Base-by-base conservation (phyloP, 2,888 invertebrate genomes). In the Diarsia dahlii region DNA sequence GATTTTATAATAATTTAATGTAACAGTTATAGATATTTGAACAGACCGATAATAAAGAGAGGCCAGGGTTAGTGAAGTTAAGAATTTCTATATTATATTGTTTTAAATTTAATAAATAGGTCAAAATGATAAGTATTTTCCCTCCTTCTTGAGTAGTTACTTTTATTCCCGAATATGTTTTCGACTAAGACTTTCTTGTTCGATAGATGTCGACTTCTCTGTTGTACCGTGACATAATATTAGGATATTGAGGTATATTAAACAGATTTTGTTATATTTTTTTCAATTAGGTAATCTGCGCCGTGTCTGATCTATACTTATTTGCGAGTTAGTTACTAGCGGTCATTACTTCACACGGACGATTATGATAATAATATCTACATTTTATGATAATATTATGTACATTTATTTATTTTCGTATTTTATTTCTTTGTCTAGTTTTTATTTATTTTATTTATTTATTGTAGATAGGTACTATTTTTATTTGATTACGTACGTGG, bases 211-310 rank as follows among this genome's bases (percentile, higher is more conserved):
- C 63, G 39, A 64, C 54, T 39, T 68, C n/a, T 66, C 50, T 58
- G 54, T 69, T 82, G 69, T 39, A 66, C 76, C 20, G 58, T 78
- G 76, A 80, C 82, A 77, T 54, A 76, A 80, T 67, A 75, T 70
- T 71, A 64, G 76, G 72, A 39, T 74, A 80, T 60, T 60, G 71
- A 87, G 71, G 75, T 81, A 39, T 39, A 39, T 39, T 39, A 39
- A 39, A 39, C 39, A 39, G 39, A 39, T 39, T 39, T 6, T 39
- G 39, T 39, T 39, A 8, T 39, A 3, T 39, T 39, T 39, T 39
- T 39, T 39, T 39, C 39, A 39, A 39, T 39, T 39, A 6, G 8
- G 39, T 39, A 39, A 39, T 39, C 8, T 6, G 8, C 39, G 39
- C 39, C 39, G 39, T 39, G 39, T 39, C 39, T 39, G 8, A 39